Evolutionary conservation across 2,888 invertebrate genomes (phyloP), one percentile per base, ranked within the genome.

Genomic region (Cataglyphis albicans): DNA sequence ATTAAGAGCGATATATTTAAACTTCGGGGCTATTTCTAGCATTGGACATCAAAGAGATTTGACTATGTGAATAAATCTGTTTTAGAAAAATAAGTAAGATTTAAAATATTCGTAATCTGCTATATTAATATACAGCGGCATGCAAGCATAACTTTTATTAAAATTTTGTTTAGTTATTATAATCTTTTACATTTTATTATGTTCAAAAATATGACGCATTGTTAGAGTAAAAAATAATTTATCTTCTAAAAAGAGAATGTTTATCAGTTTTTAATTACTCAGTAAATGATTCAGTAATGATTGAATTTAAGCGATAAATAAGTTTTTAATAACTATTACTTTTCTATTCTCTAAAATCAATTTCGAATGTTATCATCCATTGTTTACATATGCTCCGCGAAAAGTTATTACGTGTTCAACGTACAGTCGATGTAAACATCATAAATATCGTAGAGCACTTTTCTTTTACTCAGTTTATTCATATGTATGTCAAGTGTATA

Each of bases 1-100:
- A 68, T 68, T n/a, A 32, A 9, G 25, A 52, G 32, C 32, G 52
- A 48, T 59, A 48, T 59, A 80, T 70, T 78, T 78, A 59, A 21
- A 57, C 18, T 72, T 68, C 21, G 44, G n/a, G 1, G 25, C 44
- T 41, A 41, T 29, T 67, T 55, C 55, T 25, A 4, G 15, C 41
- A 32, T 70, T 44, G 29, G 38, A 44, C 32, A 35, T 12, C 15
- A 55, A 29, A 35, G 6, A 35, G 35, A 55, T 21, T 59, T 10
- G 12, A 18, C 7, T 75, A 38, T 0, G 15, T 0, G 59, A n/a
- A 10, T 35, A 68, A 78, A 78, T 78, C 44, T 35, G 35, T 35
- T 48, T 72, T 59, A 32, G 59, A 78, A 57, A 57, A 57, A 68
- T 59, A 78, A 59, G 12, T 44, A 57, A 59, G 21, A 21, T 32